phyloP scores from a whole-genome alignment of 2,888 invertebrate genomes.

The Sinelater perroti region DNA sequence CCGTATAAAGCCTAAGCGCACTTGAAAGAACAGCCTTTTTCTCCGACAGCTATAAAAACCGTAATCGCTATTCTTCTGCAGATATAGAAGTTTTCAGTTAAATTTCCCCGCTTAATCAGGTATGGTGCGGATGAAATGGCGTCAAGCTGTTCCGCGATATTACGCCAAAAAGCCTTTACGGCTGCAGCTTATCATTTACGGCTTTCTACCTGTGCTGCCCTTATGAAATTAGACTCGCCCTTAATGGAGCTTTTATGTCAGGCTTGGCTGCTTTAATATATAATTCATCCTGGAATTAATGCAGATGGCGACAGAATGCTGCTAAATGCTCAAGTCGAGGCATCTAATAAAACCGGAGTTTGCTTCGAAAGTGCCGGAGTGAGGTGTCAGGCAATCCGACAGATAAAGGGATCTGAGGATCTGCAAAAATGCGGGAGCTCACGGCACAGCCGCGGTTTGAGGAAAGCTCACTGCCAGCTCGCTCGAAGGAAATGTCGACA shows the following conservation, averaged over 20 bases:
- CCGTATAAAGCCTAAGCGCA: too few species aligned
- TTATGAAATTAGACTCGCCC: slow-evolving; percentile 5
- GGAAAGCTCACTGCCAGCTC: too few species aligned
- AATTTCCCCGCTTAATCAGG: slow-evolving; percentile 23
- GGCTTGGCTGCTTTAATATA: slow-evolving; percentile 10
- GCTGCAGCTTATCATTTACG: slow-evolving; percentile 18
- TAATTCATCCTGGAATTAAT: slow-evolving; percentile 16
- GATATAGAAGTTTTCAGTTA: slow-evolving; percentile 22
- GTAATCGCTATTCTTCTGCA: slow-evolving; percentile 17
- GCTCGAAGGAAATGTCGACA: too few species aligned
- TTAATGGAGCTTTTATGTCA: slow-evolving; percentile 17
- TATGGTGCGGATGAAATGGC: slow-evolving; percentile 13
- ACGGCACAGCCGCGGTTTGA: too few species aligned
- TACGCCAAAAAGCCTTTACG: slow-evolving; percentile 18
- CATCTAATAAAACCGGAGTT: slow-evolving; percentile 4
- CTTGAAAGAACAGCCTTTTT: slow-evolving; percentile 7
- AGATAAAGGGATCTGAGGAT: slow-evolving; percentile 1
- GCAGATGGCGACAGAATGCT: neutral
- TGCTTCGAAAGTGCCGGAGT: slow-evolving; percentile 1
- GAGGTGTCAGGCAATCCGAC: neutral
- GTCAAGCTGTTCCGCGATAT: slow-evolving; percentile 25
- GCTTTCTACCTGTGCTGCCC: slow-evolving; percentile 5
- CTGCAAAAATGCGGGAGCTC: too few species aligned
- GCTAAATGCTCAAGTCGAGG: slow-evolving; percentile 3
- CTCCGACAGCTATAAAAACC: slow-evolving; percentile 1